Base-by-base conservation (phyloP, 2,888 invertebrate species). In the Tromatobia lineatoria region DNA sequence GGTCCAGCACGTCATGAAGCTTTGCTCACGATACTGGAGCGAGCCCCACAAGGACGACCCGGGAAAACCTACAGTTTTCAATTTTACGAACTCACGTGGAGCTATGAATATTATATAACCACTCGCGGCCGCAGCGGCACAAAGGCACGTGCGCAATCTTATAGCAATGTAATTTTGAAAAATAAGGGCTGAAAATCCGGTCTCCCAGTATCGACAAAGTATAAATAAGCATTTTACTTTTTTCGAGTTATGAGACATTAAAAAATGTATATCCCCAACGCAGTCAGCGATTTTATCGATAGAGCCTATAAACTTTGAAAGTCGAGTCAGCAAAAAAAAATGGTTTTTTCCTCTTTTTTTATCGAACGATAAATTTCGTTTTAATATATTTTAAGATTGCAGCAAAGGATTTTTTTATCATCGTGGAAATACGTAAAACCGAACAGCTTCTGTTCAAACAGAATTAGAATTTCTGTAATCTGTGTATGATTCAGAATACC, bases 41-140 rank as follows among this genome's bases (percentile, higher is more conserved):
- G 1, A n/a, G 11, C 67, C 67, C 67, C 67, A 11, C n/a, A 18
- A 45, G 76, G 67, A 76, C 54, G 18, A 11, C 47, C 57, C 29
- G 76, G 67, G 29, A 76, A 57, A 67, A 67, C 67, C 76, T 57
- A 29, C 4, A 67, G 38, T 52, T 50, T 13, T 61, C 38, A 25
- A n/a, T 67, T 67, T 23, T 29, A 3, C 29, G 11, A 29, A 61
- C 10, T 29, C 61, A 61, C 59, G n/a, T 34, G 34, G 29, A 7
- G 4, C 34, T 59, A 59, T 59, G 54, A 54, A 54, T 54, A 54
- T 20, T 23, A 54, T 23, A 23, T 54, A 54, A 54, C 23, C 54
- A 23, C 54, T 20, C 20, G 54, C 1, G 23, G 11, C 20, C 10
- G 54, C 18, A 50, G 23, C 10, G 23, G 50, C n/a, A 50, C 18